Evolutionary conservation across 2,797 vertebrate species (phyloP).

Genomic region (Tamandua tetradactyla): DNA sequence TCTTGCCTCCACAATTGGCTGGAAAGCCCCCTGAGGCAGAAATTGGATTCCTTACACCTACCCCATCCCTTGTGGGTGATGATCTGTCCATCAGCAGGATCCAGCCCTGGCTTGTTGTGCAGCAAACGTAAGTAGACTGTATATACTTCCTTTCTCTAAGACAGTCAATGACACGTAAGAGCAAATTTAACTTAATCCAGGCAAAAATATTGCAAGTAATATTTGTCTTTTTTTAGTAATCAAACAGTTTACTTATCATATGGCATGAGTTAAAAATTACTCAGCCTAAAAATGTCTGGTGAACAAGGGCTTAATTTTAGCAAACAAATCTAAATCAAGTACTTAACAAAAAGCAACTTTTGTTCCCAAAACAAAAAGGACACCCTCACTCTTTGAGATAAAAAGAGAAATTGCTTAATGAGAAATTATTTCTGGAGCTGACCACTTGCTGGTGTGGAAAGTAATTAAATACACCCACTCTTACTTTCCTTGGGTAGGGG

Average conservation of each 20-base stretch:
- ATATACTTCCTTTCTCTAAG: accelerated
- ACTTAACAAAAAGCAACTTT: not conserved
- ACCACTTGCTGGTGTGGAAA: not conserved
- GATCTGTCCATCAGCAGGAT: not conserved
- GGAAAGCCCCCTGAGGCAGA: not conserved
- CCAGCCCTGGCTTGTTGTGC: not conserved
- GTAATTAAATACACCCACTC: not conserved
- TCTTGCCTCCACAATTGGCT: accelerated
- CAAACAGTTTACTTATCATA: not conserved
- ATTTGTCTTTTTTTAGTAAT: not conserved
- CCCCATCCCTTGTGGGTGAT: not conserved
- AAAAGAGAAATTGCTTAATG: not conserved
- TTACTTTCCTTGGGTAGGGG: not conserved
- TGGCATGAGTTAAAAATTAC: slow-evolving; percentile 15
- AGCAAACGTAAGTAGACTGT: not conserved
- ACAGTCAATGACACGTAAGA: not conserved
- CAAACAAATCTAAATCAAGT: slow-evolving; percentile 29
- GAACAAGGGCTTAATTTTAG: slow-evolving; percentile 59
- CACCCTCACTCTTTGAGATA: not conserved
- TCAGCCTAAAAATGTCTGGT: slow-evolving; percentile 15
- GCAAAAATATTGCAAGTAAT: not conserved
- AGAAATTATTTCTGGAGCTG: not conserved
- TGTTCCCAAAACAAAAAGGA: not conserved
- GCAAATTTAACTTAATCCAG: not conserved
- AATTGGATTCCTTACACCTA: not conserved